Conservation (phyloP, 2,113 vertebrate genomes). For the Gadus chalcogrammus region DNA sequence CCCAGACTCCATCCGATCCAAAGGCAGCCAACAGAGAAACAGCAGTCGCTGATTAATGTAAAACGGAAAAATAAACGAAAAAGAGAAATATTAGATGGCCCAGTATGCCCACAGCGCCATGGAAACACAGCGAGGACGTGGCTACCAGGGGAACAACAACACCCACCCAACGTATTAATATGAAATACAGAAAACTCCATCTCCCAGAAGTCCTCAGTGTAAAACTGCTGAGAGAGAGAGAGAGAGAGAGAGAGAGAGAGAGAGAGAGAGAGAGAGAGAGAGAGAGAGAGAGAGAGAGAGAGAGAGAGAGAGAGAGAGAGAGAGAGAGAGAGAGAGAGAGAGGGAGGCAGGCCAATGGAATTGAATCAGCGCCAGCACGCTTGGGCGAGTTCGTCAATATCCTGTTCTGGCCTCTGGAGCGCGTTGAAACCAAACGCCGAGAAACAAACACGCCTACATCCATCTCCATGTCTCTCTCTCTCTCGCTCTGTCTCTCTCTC, state of each 20-base stretch:
- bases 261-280: no score
- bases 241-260: no score
- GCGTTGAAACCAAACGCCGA: no score
- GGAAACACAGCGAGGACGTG: slow-evolving; percentile 35
- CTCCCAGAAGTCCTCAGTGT: slow-evolving; percentile 30
- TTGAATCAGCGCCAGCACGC: slow-evolving; percentile 30
- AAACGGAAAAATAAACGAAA: neutral
- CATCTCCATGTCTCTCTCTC: no score
- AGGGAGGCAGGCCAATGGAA: slow-evolving; percentile 19
- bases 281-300: no score
- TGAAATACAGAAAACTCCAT: slow-evolving; percentile 11
- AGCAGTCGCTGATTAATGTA: no score
- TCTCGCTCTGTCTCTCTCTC: no score
- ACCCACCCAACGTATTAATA: slow-evolving; percentile 30
- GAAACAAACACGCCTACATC: no score
- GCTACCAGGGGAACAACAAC: slow-evolving; percentile 26
- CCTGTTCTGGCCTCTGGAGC: neutral
- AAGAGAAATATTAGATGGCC: neutral
- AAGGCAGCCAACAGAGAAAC: no score
- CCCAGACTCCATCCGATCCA: no score
- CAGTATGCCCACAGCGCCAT: slow-evolving; percentile 2
- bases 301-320: no score
- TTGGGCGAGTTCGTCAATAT: slow-evolving; percentile 20
- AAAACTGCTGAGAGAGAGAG: slow-evolving; percentile 17
- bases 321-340: neutral